Percentiles rank a stretch among this genome's conserved stretches.
These are phyloP conservation scores for Pardalotus punctatus DNA, from an alignment of 2,113 vertebrate genomes.

Conservation along the genomic window DNA sequence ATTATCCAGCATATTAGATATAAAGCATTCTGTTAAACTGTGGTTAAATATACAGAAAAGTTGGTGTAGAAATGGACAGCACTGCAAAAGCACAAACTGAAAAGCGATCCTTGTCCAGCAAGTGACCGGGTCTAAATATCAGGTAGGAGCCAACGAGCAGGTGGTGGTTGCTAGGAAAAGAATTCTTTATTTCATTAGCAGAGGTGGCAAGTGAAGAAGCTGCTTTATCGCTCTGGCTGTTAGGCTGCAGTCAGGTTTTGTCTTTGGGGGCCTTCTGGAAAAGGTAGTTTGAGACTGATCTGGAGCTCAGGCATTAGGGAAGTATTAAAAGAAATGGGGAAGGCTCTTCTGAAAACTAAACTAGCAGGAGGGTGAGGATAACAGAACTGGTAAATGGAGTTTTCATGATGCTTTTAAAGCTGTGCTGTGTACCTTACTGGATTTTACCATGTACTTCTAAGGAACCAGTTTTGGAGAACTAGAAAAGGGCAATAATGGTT, in stretches of 20 bases:
- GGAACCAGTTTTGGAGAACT: background rate
- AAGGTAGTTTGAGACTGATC: background rate
- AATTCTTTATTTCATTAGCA: background rate
- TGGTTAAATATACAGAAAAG: background rate
- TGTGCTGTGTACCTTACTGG: background rate
- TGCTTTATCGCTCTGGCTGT: accelerated
- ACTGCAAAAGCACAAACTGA: accelerated
- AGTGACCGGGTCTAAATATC: background rate
- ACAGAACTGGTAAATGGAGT: background rate
- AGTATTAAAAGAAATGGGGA: background rate
- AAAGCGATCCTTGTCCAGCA: background rate
- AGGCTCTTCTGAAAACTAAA: background rate
- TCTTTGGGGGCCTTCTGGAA: background rate
- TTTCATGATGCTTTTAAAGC: background rate
- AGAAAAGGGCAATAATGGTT: background rate
- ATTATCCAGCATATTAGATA: background rate
- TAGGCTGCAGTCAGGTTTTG: background rate
- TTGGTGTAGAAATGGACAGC: background rate
- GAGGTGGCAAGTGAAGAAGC: background rate
- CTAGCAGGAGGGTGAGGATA: accelerated
- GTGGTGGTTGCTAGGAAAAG: background rate
- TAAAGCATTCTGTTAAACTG: background rate
- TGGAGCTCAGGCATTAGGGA: background rate
- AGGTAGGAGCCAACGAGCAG: background rate
- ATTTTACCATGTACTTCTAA: background rate